Evolutionary conservation across 2,888 invertebrate species (phyloP), one percentile per base, ranked within the genome.

Genomic region (Nowickia ferox): DNA sequence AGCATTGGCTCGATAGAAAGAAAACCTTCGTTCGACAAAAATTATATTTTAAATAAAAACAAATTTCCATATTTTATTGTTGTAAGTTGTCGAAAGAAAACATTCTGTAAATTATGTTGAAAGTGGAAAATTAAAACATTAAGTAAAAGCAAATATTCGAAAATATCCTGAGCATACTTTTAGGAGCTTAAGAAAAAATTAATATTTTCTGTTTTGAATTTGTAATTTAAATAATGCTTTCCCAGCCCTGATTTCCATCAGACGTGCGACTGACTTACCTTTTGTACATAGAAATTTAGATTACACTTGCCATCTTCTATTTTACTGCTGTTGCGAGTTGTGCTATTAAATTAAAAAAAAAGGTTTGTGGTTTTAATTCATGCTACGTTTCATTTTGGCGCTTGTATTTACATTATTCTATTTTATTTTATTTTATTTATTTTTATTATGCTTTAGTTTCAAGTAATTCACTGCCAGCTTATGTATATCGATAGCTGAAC

Each of bases 351-450:
- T 80, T 80, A 55, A 15, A 40, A 46, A n/a, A 78, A 75, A 77
- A 22, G 76, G 61, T 57, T 51, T 84, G 83, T 74, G 83, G 83
- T 78, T 84, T 68, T 59, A 83, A 51, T 76, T 82, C 75, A 82
- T 76, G 82, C 46, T 63, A 76, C 69, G 63, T 81, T 81, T 61
- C 75, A 61, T 38, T 75, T 46, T 75, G 53, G 53, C 68, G 68
- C 65, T 68, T 38, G 30, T 38, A 53, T 48, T 76, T 38, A 19
- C 15, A 38, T 40, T n/a, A 44, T 57, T 22, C 9, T 38, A 40
- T 42, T 63, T 42, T 53, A 46, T 44, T 69, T 63, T 72, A 30
- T 55, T 72, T 74, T 51, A 57, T 57, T 81, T 63, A 63, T 68
- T 61, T 38, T 40, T 55, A 38, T 46, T 65, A n/a, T 61, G 38